phyloP scores from a whole-genome alignment of 2,797 vertebrate genomes.

The Brachymystax lenok region DNA sequence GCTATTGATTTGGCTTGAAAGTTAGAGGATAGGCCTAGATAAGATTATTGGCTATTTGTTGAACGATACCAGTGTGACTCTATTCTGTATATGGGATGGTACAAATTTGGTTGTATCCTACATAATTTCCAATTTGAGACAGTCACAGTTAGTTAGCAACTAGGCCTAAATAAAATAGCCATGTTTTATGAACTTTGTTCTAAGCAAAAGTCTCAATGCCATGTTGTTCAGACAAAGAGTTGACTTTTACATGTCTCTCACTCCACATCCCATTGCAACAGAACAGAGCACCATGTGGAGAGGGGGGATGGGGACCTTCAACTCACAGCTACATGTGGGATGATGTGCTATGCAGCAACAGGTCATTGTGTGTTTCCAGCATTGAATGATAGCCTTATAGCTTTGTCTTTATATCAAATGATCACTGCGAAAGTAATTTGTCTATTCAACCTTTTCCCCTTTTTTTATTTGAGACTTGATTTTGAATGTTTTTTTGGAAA shows the following conservation, averaged over 20 bases:
- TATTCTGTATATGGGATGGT: background rate
- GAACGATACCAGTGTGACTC: background rate
- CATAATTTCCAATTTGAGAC: background rate
- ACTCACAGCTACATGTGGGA: constrained; percentile 62
- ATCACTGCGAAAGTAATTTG: background rate
- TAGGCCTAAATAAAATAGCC: background rate
- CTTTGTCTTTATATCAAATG: background rate
- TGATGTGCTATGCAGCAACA: constrained; percentile 43
- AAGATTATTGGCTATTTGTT: background rate
- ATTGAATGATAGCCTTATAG: background rate
- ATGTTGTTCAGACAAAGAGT: background rate
- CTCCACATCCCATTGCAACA: constrained; percentile 23
- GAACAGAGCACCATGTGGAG: constrained; percentile 59
- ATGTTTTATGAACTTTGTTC: background rate
- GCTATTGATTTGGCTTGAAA: background rate
- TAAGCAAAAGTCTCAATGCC: background rate
- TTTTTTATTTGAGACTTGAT: no score
- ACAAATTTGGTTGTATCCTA: background rate
- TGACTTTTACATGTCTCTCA: constrained; percentile 1
- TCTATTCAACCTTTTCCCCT: no score
- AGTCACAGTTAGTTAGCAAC: background rate
- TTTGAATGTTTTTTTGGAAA: no score
- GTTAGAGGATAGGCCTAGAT: constrained; percentile 1
- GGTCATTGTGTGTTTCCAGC: constrained; percentile 39
- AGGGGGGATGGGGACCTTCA: constrained; percentile 69